phyloP scores from a whole-genome alignment of 2,113 vertebrate genomes.

The Sinocyclocheilus maitianheensis region DNA sequence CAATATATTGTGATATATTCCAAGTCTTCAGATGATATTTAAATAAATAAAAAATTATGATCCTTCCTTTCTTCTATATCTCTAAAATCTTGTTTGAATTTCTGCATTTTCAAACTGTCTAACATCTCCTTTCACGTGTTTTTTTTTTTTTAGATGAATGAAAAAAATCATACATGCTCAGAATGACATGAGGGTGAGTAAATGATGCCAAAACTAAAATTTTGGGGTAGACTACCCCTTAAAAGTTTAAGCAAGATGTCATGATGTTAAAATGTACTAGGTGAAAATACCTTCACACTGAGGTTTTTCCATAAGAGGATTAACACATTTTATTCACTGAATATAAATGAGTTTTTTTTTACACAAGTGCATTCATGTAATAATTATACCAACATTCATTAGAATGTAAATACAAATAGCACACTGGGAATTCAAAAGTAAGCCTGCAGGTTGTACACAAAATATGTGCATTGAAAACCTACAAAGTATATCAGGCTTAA shows the following conservation, averaged over 20 bases:
- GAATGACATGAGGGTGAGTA: background rate
- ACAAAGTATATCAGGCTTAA: background rate
- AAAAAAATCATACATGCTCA: background rate
- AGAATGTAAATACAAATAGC: slow-evolving; percentile 20
- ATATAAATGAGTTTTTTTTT: background rate
- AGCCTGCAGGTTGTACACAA: background rate
- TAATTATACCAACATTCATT: slow-evolving; percentile 11
- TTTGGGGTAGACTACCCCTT: background rate
- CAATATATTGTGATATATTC: no score
- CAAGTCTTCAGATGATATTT: background rate
- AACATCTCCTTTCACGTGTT: background rate
- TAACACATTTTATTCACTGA: background rate
- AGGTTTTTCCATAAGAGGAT: background rate
- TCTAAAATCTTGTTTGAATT: background rate
- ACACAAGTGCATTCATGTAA: background rate
- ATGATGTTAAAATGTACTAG: background rate
- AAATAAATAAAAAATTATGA: background rate
- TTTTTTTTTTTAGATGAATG: background rate
- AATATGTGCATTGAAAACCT: background rate
- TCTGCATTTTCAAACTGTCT: background rate
- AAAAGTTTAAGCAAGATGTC: background rate
- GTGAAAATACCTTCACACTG: background rate
- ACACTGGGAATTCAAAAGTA: background rate
- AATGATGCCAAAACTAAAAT: background rate
- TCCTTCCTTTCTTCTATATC: background rate